A percentile compares a stretch with the other conserved stretches of the same genome.
Evolutionary conservation across 2,888 invertebrate genomes (phyloP).

Genomic region (Osmoderma eremita): DNA sequence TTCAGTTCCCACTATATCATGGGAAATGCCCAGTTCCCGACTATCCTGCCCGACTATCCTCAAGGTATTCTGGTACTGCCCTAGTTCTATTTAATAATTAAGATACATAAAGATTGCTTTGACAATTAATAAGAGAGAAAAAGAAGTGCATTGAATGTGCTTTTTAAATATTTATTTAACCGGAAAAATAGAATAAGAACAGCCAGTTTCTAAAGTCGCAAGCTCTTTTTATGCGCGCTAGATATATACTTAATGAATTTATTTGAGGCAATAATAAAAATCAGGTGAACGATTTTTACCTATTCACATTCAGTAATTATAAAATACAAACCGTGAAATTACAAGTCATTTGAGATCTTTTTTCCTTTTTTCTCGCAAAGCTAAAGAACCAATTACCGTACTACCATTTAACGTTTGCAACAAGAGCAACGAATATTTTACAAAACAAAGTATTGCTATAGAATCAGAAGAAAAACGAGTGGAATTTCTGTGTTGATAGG

Average conservation of each 20-base stretch:
- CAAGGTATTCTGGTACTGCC: too few species aligned
- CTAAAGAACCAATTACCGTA: constrained; percentile 46
- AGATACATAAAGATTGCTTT: too few species aligned
- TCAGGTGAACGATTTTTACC: constrained; percentile 27
- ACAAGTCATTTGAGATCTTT: constrained; percentile 38
- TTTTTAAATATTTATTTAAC: too few species aligned
- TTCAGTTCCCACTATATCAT: too few species aligned
- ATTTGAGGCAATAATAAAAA: constrained; percentile 26
- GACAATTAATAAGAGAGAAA: background rate
- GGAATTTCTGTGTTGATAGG: constrained; percentile 48
- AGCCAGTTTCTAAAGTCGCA: too few species aligned
- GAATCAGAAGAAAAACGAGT: constrained; percentile 47
- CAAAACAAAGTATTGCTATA: constrained; percentile 48
- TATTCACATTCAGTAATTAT: constrained; percentile 29
- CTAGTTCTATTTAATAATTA: too few species aligned
- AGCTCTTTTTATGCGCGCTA: too few species aligned
- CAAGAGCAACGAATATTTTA: constrained; percentile 46
- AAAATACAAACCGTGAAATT: constrained; percentile 40
- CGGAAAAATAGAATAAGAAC: too few species aligned
- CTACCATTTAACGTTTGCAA: constrained; percentile 44
- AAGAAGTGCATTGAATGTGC: too few species aligned
- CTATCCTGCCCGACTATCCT: too few species aligned
- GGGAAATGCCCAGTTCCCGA: too few species aligned
- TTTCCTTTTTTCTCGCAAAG: constrained; percentile 36
- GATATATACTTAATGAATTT: constrained; percentile 36